Conservation (phyloP, 2,888 invertebrate genomes). For the Ichneumon xanthorius region DNA sequence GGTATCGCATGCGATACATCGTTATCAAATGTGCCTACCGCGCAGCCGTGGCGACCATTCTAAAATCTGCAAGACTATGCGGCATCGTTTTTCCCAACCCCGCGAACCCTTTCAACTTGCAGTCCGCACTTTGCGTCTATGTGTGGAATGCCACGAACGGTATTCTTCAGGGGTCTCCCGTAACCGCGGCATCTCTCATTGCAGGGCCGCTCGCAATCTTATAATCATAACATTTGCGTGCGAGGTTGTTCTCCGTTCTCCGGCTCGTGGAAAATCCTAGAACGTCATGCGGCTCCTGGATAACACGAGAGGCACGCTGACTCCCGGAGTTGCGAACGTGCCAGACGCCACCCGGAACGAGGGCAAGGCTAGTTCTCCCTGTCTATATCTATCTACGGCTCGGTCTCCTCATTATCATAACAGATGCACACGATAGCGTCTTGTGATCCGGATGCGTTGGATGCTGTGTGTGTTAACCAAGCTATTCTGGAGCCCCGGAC, state of each 20-base stretch:
- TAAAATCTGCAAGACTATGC: slow-evolving; percentile 1
- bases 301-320: background rate
- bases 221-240: slow-evolving; percentile 52
- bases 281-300: slow-evolving; percentile 24
- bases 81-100: slow-evolving; percentile 29
- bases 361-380: slow-evolving; percentile 37
- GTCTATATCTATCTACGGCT: slow-evolving; percentile 36
- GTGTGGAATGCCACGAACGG: background rate
- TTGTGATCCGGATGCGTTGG: slow-evolving; percentile 54
- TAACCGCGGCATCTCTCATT: slow-evolving; percentile 4
- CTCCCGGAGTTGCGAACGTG: slow-evolving; percentile 55
- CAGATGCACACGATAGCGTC: slow-evolving; percentile 74
- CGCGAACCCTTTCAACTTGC: background rate
- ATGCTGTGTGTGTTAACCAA: slow-evolving; percentile 13
- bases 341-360: slow-evolving; percentile 59
- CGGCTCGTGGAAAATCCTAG: slow-evolving; percentile 32
- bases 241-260: slow-evolving; percentile 32
- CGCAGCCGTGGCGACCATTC: background rate
- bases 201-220: background rate
- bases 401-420: slow-evolving; percentile 77
- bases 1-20: background rate
- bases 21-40: slow-evolving; percentile 12
- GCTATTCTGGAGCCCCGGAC: slow-evolving; percentile 7
- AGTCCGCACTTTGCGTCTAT: background rate
- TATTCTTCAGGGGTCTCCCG: slow-evolving; percentile 6